Evolutionary conservation across 2,113 vertebrate species (phyloP).

Genomic region (Coreoperca whiteheadi): DNA sequence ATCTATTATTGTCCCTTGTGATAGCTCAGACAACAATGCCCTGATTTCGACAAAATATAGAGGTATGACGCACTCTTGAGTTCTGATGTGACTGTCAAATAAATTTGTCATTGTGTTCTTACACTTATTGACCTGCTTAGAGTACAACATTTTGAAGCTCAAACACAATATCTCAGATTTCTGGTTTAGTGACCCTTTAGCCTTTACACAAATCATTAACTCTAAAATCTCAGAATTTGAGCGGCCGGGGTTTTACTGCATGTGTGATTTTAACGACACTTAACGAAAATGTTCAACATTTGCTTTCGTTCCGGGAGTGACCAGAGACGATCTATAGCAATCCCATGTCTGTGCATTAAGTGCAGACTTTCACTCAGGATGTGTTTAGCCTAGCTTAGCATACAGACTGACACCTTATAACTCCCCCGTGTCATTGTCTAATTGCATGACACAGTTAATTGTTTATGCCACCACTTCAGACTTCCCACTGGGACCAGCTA

Average conservation of each 20-base stretch:
- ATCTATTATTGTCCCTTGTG: conserved; percentile 9
- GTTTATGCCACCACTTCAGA: conserved; percentile 8
- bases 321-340: no score
- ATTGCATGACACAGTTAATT: conserved; percentile 58
- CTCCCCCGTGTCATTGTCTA: conserved; percentile 29
- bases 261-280: no score
- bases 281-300: no score
- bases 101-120: neutral
- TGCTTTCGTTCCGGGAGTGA: no score
- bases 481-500: conserved; percentile 33
- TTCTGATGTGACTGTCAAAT: neutral
- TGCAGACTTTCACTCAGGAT: no score
- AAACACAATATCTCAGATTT: neutral
- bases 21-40: neutral
- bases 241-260: no score
- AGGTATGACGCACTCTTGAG: neutral
- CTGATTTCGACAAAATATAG: neutral
- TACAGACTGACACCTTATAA: conserved; percentile 29
- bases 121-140: neutral
- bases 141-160: neutral
- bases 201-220: neutral
- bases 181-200: no score
- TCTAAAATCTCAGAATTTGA: neutral
- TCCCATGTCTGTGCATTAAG: no score
- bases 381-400: no score